Evolutionary conservation across 2,113 vertebrate species (phyloP), one percentile per base, ranked within the genome.

Genomic region (Apteryx owenii): DNA sequence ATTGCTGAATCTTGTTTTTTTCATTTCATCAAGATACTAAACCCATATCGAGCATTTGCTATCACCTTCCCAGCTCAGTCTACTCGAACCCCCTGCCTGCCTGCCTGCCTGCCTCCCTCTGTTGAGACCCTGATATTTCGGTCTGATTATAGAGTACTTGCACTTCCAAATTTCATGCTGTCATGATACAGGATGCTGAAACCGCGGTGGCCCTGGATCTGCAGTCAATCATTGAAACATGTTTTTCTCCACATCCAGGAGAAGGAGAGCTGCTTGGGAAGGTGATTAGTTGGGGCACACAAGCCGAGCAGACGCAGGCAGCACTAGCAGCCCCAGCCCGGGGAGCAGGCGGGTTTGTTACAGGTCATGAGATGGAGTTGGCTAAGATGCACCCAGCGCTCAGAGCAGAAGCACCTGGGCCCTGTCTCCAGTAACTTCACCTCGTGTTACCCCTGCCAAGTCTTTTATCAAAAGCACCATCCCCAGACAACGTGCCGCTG

Each of bases 21-120:
- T 29, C 61, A 81, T 96, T 91, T 97, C 92, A 97, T 95, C 33
- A 22, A 85, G 75, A 93, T 82, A 76, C 75, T 90, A 92, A 92
- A 60, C 73, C 66, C 50, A 26, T 31, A 54, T 75, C 64, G 23
- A 38, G 38, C 51, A 80, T 68, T 80, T 94, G 87, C 60, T 75
- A 4, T 90, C 89, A 69, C 81, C 38, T 83, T 90, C 81, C 80
- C 79, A 44, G 46, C 31, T 89, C 66, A 70, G 14, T 77, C 60
- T 88, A 53, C 87, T 93, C 85, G 82, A 93, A 42, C 42, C 80
- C 42, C 46, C 22, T 38, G 36, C 36, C 36, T 38, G 36, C 36
- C 36, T 36, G 36, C 36, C 36, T 38, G 36, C 36, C 36, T 38
- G 36, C 25, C 33, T 69, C 14, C 13, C 40, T 85, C n/a, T n/a